Evolutionary conservation across 2,888 invertebrate species (phyloP).

Genomic region (Drepanosiphum platanoidis): DNA sequence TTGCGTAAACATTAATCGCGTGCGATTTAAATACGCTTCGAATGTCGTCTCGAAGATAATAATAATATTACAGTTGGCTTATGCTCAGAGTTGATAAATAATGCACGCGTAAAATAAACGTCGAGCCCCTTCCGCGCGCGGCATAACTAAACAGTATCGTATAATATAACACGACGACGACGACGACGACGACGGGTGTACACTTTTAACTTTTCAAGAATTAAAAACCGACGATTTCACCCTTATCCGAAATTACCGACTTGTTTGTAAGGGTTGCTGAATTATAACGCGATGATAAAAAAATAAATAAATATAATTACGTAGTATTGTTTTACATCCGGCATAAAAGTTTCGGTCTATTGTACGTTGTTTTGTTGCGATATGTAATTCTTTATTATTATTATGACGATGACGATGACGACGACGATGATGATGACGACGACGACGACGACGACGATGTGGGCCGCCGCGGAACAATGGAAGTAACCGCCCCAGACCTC

Average conservation of each 20-base stretch:
- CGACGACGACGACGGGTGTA: too few relatives aligned
- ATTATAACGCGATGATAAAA: constrained; percentile 33
- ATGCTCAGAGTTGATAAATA: constrained; percentile 6
- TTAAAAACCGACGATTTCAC: constrained; percentile 25
- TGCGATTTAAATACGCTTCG: too few relatives aligned
- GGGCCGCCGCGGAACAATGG: constrained; percentile 13
- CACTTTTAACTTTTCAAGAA: neutral
- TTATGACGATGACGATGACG: constrained; percentile 23
- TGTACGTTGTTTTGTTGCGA: constrained; percentile 7
- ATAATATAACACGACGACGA: too few relatives aligned
- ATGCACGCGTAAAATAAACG: neutral
- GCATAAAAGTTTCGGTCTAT: constrained; percentile 27
- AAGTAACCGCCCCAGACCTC: constrained; percentile 21
- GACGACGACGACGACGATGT: too few relatives aligned
- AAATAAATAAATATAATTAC: constrained; percentile 56
- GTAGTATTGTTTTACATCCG: constrained; percentile 44
- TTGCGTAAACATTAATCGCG: too few relatives aligned
- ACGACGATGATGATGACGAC: too few relatives aligned
- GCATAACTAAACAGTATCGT: neutral
- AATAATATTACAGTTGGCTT: neutral
- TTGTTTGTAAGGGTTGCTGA: constrained; percentile 18
- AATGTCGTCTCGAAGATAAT: too few relatives aligned
- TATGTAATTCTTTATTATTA: constrained; percentile 35
- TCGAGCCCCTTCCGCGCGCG: too few relatives aligned
- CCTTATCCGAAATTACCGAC: constrained; percentile 21